These are phyloP conservation scores for Platycercus adscitus DNA, from an alignment of 2,113 vertebrate species.

Conservation along the genomic window DNA sequence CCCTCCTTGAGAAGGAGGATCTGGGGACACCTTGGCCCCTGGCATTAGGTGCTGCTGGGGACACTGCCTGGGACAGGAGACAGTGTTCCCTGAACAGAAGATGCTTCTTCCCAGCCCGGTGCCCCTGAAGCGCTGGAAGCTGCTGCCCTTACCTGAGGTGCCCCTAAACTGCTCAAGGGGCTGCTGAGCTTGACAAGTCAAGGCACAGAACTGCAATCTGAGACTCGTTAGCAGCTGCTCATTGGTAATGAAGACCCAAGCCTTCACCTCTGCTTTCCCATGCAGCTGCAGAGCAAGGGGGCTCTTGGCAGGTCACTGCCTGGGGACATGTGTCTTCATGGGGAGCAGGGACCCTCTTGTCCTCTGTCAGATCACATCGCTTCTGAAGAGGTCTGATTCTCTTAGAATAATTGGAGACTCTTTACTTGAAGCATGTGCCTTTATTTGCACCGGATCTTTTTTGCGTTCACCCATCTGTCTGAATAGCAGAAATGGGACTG, in stretches of 20 bases:
- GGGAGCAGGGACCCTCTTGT: background rate
- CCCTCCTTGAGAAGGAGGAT: background rate
- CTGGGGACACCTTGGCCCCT: background rate
- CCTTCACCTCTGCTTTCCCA: background rate
- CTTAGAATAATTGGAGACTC: background rate
- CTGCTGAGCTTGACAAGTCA: background rate
- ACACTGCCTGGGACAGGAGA: fast-evolving
- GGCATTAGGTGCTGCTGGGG: background rate
- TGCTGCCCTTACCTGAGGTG: fast-evolving
- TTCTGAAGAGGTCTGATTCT: fast-evolving
- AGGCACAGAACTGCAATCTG: background rate
- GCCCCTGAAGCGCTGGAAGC: background rate
- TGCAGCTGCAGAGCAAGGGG: background rate
- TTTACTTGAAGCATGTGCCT: background rate
- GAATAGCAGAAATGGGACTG: background rate
- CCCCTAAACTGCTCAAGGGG: background rate
- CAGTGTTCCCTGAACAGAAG: background rate
- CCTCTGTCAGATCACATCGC: background rate
- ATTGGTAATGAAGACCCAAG: fast-evolving
- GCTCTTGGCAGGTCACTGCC: fast-evolving
- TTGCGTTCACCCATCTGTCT: background rate
- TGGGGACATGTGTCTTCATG: fast-evolving
- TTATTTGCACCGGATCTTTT: background rate
- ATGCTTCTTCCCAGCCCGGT: background rate
- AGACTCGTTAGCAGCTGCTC: background rate